Base-by-base conservation (phyloP, 92 coral and sea anemone species). In the Paragorgia papillata region DNA sequence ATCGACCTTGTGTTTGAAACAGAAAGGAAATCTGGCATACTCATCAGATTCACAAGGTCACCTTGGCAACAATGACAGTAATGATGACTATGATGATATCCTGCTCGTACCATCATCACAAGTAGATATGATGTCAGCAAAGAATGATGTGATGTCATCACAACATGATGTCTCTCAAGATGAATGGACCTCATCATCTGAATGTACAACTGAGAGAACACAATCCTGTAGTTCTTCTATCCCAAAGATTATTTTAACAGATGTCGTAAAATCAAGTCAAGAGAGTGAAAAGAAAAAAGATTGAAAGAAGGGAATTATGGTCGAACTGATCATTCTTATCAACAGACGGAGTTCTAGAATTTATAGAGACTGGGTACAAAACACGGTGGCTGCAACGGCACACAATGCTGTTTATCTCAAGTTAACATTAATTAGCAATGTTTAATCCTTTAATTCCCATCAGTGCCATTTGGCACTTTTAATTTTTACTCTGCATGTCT, bases 221-320 rank as follows among this genome's bases (percentile, higher is more conserved):
- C 33, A 35, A 13, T 26, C 50, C 14, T 2, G 50, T 10, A 0
- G 78, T 57, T 51, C 77, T 9, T 64, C 64, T 31, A 53, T 71
- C 17, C 78, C 78, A n/a, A 51, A 33, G 13, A 71, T 71, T n/a
- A 48, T 71, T 10, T 35, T 71, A 0, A 71, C 78, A 18, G 78
- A 71, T 71, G 53, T 25, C 37, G 61, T 50, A 31, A 56, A 6
- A 3, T 22, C 28, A 22, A 14, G 29, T 17, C 3, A 56, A 56
- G 62, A 56, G 62, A 17, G 1, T 13, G 13, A 56, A 22, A n/a
- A n/a, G n/a, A n/a, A n/a, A n/a, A n/a, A n/a, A n/a, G n/a, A n/a
- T n/a, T n/a, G n/a, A n/a, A n/a, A n/a, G n/a, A n/a, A n/a, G n/a
- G n/a, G n/a, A n/a, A n/a, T n/a, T n/a, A n/a, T n/a, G n/a, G n/a